These are phyloP conservation scores for Dicaeum eximium DNA, from an alignment of 2,113 vertebrate species.

Conservation along the genomic window DNA sequence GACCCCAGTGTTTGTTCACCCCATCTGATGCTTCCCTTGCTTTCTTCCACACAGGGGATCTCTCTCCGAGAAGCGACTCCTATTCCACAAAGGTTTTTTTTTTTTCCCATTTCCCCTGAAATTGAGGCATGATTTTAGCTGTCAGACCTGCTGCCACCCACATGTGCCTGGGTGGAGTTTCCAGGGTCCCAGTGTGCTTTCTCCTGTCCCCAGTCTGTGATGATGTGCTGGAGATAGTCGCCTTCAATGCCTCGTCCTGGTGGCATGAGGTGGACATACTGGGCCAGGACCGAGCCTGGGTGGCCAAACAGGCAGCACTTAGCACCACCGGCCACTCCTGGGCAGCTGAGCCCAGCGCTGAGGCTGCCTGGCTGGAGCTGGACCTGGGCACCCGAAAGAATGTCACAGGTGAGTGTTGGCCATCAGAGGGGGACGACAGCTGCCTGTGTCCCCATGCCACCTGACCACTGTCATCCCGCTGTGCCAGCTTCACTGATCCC, in stretches of 20 bases:
- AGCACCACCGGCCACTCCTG: constrained; percentile 50
- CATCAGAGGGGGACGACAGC: neutral
- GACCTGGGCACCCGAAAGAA: constrained; percentile 77
- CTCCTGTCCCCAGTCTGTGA: constrained; percentile 69
- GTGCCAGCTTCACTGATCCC: neutral
- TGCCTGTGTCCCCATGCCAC: neutral
- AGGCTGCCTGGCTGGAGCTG: constrained; percentile 76
- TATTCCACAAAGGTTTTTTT: constrained; percentile 79
- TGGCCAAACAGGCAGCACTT: constrained; percentile 6
- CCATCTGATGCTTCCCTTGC: neutral
- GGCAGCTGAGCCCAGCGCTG: constrained; percentile 12
- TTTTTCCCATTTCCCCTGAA: neutral
- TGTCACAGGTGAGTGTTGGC: constrained; percentile 72
- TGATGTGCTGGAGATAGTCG: constrained; percentile 50
- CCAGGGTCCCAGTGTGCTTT: neutral
- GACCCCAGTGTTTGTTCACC: neutral
- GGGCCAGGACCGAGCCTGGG: constrained; percentile 58
- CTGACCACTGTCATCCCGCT: accelerated
- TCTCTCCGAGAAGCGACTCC: constrained; percentile 82
- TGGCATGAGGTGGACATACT: constrained; percentile 58
- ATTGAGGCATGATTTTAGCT: neutral
- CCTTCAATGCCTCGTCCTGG: constrained; percentile 77
- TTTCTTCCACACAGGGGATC: constrained; percentile 74
- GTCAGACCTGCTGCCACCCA: neutral
- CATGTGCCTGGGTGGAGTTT: accelerated